Evolutionary conservation across 2,888 invertebrate genomes (phyloP).

Genomic region (Lasioglossum malachurum): DNA sequence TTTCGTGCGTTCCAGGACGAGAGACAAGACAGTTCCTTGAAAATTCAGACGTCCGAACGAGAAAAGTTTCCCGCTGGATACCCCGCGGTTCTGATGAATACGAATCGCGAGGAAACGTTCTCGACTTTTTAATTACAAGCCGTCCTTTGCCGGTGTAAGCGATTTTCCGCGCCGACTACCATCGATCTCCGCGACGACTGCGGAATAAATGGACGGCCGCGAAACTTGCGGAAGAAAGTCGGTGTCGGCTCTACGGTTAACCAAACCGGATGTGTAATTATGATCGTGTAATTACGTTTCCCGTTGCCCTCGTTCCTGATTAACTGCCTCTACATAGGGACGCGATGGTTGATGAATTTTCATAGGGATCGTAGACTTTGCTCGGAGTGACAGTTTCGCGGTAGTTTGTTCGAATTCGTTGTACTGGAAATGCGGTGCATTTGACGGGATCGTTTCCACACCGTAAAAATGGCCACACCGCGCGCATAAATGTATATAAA

Average conservation of each 20-base stretch:
- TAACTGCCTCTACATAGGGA: neutral
- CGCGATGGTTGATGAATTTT: neutral
- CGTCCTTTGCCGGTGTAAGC: slow-evolving; percentile 55
- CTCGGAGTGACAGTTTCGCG: neutral
- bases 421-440: neutral
- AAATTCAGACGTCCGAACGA: slow-evolving; percentile 33
- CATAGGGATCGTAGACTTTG: neutral
- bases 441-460: neutral
- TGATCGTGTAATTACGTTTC: slow-evolving; percentile 26
- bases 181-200: slow-evolving; percentile 53
- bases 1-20: neutral
- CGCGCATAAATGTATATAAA: neutral
- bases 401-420: neutral
- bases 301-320: slow-evolving; percentile 23
- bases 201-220: slow-evolving; percentile 44
- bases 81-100: slow-evolving; percentile 60
- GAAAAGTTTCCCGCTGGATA: slow-evolving; percentile 33
- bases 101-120: slow-evolving; percentile 53
- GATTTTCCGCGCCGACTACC: slow-evolving; percentile 57
- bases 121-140: slow-evolving; percentile 64
- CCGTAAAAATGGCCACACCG: neutral
- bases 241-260: neutral
- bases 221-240: slow-evolving; percentile 46
- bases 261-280: slow-evolving; percentile 44
- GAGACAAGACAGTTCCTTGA: neutral